Base-by-base conservation (phyloP, 2,888 invertebrate species). In the Ernsta delagoae region DNA sequence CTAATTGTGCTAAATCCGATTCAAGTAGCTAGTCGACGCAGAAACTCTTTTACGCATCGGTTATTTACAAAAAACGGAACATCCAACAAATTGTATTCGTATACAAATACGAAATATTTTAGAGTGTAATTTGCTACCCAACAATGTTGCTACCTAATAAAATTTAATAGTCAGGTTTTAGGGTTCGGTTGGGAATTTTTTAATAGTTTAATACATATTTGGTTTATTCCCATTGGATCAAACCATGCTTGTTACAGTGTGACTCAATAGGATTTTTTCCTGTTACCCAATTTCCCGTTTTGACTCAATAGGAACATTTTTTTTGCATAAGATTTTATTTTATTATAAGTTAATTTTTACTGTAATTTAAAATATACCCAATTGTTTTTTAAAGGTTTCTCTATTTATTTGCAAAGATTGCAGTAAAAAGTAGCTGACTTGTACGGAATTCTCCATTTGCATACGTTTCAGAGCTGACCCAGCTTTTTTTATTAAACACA, bases 1-100 rank as follows among this genome's bases (percentile, higher is more conserved):
- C 84, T 90, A 92, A 91, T 91, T 89, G 86, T 81, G 82, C 83
- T 75, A 86, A 89, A 90, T 88, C 87, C 86, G 77, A 83, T 92
- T 90, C 83, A 86, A 83, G 80, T 72, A 77, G 75, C 71, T 77
- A 85, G 87, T 74, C 89, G 86, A 87, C 73, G 88, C 81, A 87
- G 86, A 90, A 90, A 86, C 83, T 84, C 75, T 82, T 86, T 87
- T 88, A 82, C 88, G 83, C 87, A 73, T 77, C 82, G 83, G 67
- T 72, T 78, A 74, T 62, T 77, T 76, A 79, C 82, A 16, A 84
- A 88, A 86, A 83, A 85, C 24, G 78, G 82, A 80, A 77, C 34
- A 85, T 86, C 85, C 83, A 86, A 80, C 79, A 83, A 84, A 81
- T 81, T 80, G 87, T 84, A 82, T 73, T 79, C 82, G 77, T 73